phyloP scores from a whole-genome alignment of 2,888 invertebrate genomes.

The Caenorhabditis sp. region DNA sequence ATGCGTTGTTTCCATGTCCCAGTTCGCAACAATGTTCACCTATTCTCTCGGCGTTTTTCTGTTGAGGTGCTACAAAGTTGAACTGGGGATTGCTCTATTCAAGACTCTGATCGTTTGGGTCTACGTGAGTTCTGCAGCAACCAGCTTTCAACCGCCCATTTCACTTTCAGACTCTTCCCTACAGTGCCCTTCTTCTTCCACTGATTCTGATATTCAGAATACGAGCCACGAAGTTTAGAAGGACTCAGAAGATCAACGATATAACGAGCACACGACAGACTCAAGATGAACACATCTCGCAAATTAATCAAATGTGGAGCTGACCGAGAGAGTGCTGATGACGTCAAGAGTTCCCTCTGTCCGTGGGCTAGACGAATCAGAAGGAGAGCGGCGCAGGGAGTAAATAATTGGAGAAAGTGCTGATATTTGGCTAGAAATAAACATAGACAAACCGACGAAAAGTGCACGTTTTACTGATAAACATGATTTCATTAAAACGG shows the following conservation, averaged over 20 bases:
- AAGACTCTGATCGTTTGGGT: constrained; percentile 24
- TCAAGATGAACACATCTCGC: constrained; percentile 27
- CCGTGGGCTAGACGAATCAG: too few relatives aligned
- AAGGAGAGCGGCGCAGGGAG: neutral
- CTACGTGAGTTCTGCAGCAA: constrained; percentile 47
- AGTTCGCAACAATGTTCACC: constrained; percentile 15
- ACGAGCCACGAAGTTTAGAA: constrained; percentile 3
- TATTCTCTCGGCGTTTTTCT: constrained; percentile 28
- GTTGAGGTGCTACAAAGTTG: neutral
- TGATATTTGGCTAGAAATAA: too few relatives aligned
- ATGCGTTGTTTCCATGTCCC: constrained; percentile 27
- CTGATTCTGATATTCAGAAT: constrained; percentile 44
- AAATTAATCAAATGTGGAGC: constrained; percentile 45
- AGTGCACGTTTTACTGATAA: too few relatives aligned
- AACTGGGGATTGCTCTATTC: neutral
- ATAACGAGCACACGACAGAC: constrained; percentile 35
- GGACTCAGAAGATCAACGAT: constrained; percentile 26
- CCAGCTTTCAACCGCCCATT: neutral
- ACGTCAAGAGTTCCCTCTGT: too few relatives aligned
- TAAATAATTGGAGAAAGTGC: neutral
- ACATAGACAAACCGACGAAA: too few relatives aligned
- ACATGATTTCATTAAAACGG: too few relatives aligned
- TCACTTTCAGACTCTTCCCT: constrained; percentile 35
- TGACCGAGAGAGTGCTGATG: neutral
- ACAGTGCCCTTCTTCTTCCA: constrained; percentile 37